Conservation (phyloP, 2,797 vertebrate genomes). For the Brotula barbata region DNA sequence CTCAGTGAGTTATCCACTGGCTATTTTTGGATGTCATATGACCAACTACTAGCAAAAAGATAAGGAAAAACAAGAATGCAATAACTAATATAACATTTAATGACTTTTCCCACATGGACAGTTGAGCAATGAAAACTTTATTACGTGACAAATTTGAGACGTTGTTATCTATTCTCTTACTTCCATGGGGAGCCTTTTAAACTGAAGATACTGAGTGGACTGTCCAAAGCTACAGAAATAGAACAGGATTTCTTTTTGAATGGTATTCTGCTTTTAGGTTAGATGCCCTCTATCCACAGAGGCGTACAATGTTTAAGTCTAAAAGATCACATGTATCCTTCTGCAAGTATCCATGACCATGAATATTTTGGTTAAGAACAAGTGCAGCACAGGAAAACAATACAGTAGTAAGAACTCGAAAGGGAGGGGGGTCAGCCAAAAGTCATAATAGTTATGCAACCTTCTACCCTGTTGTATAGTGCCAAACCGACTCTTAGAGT, state of each 20-base stretch:
- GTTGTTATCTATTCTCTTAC: not conserved
- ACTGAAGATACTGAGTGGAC: constrained; percentile 5
- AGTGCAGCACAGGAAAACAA: constrained; percentile 32
- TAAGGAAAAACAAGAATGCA: not conserved
- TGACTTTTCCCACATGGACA: not conserved
- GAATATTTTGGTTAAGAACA: constrained; percentile 36
- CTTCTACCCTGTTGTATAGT: constrained; percentile 39
- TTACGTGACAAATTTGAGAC: not conserved
- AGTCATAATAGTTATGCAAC: constrained; percentile 41
- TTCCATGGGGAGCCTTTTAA: not conserved
- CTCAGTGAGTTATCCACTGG: too few species aligned
- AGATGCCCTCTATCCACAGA: constrained; percentile 26
- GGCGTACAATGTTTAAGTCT: constrained; percentile 12
- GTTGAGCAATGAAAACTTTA: not conserved
- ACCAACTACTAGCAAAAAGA: too few species aligned
- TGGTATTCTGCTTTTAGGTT: constrained; percentile 25
- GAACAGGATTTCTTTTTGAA: constrained; percentile 6
- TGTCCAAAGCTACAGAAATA: constrained; percentile 9
- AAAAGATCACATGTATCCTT: constrained; percentile 34
- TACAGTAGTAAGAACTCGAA: constrained; percentile 21
- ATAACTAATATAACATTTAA: not conserved
- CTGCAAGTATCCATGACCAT: constrained; percentile 15
- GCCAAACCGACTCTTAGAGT: constrained; percentile 38
- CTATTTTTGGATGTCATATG: too few species aligned
- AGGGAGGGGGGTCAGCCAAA: constrained; percentile 40